phyloP scores from a whole-genome alignment of 2,888 invertebrate genomes.

The Lordiphosa andalusiaca region DNA sequence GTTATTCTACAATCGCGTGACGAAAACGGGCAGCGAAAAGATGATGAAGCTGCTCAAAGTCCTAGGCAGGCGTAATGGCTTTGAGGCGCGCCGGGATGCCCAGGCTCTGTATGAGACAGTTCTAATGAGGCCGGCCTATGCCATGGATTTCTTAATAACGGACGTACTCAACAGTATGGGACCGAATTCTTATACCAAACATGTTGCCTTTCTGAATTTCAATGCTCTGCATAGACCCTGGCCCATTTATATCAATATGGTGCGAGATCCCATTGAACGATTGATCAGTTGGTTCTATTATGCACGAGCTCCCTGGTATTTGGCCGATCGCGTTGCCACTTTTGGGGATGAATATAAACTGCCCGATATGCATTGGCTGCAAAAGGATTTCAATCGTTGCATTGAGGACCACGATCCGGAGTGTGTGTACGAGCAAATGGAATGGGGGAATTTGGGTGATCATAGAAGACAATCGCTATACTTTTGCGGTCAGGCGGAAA shows the following conservation, averaged over 20 bases:
- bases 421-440: slow-evolving; percentile 88
- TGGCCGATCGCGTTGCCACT: slow-evolving; percentile 84
- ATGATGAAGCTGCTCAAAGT: slow-evolving; percentile 90
- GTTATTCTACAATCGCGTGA: slow-evolving; percentile 93
- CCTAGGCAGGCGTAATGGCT: slow-evolving; percentile 84
- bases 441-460: slow-evolving; percentile 88
- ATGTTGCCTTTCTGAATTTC: slow-evolving; percentile 93
- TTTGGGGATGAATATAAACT: slow-evolving; percentile 58
- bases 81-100: slow-evolving; percentile 89
- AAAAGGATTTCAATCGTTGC: slow-evolving; percentile 92
- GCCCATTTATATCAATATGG: slow-evolving; percentile 93
- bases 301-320: slow-evolving; percentile 93
- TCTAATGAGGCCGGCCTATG: slow-evolving; percentile 85
- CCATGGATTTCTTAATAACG: slow-evolving; percentile 86
- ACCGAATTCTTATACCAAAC: slow-evolving; percentile 88
- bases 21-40: slow-evolving; percentile 94
- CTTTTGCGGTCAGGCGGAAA: slow-evolving; percentile 88
- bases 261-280: slow-evolving; percentile 92
- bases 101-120: slow-evolving; percentile 83
- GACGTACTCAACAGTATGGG: slow-evolving; percentile 86
- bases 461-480: slow-evolving; percentile 91
- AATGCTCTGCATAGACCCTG: slow-evolving; percentile 87
- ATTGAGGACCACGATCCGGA: slow-evolving; percentile 89
- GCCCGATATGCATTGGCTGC: slow-evolving; percentile 85
- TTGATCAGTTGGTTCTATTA: slow-evolving; percentile 96